Conservation (phyloP, 2,888 invertebrate genomes). For the Peribatodes rhomboidaria region DNA sequence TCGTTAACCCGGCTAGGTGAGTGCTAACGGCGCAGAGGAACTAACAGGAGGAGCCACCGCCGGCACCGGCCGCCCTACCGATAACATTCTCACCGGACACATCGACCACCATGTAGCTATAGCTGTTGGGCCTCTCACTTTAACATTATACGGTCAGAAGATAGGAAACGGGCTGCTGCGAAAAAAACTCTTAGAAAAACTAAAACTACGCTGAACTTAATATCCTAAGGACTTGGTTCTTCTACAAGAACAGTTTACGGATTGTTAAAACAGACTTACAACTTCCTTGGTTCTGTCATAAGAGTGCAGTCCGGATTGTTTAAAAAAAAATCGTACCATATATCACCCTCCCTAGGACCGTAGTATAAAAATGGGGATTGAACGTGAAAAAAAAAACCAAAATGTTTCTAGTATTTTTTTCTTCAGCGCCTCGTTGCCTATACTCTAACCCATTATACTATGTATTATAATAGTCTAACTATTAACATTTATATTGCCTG, state of each 20-base stretch:
- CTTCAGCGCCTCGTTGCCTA: neutral
- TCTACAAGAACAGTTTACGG: no score
- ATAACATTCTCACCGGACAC: slow-evolving; percentile 83
- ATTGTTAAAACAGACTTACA: no score
- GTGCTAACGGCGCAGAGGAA: slow-evolving; percentile 90
- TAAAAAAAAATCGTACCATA: no score
- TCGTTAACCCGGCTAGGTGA: slow-evolving; percentile 92
- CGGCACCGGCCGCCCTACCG: slow-evolving; percentile 69
- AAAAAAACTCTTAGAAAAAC: neutral
- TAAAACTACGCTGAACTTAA: no score
- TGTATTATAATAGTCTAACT: slow-evolving; percentile 87
- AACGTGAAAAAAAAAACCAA: no score
- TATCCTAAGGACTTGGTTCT: no score
- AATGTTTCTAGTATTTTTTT: neutral
- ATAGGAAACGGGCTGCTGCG: neutral
- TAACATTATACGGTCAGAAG: slow-evolving; percentile 54
- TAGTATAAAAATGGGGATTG: no score
- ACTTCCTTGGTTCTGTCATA: no score
- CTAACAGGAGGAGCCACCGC: slow-evolving; percentile 81
- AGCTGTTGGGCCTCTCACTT: slow-evolving; percentile 86
- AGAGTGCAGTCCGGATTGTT: no score
- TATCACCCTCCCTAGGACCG: no score
- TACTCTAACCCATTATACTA: slow-evolving; percentile 59
- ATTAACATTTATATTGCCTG: slow-evolving; percentile 87
- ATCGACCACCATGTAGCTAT: slow-evolving; percentile 86